Evolutionary conservation across 1,140 invertebrate species (phyloP).

Genomic region (Drosophila sechellia): DNA sequence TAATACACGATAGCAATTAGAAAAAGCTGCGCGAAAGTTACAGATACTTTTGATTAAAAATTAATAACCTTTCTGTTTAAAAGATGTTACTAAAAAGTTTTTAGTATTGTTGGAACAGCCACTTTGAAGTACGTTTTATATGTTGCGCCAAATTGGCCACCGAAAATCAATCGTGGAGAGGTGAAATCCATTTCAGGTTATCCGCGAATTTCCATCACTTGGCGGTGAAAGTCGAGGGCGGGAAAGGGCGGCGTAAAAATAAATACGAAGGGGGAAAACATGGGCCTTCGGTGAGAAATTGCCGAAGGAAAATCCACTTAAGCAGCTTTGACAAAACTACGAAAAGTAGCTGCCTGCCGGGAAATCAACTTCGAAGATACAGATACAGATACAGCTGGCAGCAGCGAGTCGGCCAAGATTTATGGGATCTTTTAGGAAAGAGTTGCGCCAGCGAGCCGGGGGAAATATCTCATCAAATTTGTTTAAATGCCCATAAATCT

Average conservation of each 20-base stretch:
- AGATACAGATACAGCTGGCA: conserved; percentile 35
- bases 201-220: conserved; percentile 83
- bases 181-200: conserved; percentile 83
- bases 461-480: conserved; percentile 79
- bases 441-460: conserved; percentile 57
- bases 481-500: conserved; percentile 82
- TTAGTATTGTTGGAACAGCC: not conserved
- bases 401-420: conserved; percentile 65
- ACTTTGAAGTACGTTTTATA: not conserved
- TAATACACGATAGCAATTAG: too few species aligned
- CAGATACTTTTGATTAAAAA: too few species aligned
- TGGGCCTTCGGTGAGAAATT: conserved; percentile 46
- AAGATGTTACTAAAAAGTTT: too few species aligned
- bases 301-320: conserved; percentile 72
- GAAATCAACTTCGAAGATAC: not conserved
- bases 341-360: conserved; percentile 22
- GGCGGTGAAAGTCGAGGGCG: conserved; percentile 9
- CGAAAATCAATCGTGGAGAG: conserved; percentile 83
- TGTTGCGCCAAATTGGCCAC: conserved; percentile 69
- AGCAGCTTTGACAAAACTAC: conserved; percentile 80
- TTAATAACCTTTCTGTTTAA: too few species aligned
- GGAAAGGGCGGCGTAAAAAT: conserved; percentile 52
- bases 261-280: conserved; percentile 71
- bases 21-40: too few species aligned
- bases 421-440: conserved; percentile 78